Evolutionary conservation across 1,140 invertebrate genomes (phyloP), one percentile per base, ranked within the genome.

Genomic region (Scaptomyza hsui): DNA sequence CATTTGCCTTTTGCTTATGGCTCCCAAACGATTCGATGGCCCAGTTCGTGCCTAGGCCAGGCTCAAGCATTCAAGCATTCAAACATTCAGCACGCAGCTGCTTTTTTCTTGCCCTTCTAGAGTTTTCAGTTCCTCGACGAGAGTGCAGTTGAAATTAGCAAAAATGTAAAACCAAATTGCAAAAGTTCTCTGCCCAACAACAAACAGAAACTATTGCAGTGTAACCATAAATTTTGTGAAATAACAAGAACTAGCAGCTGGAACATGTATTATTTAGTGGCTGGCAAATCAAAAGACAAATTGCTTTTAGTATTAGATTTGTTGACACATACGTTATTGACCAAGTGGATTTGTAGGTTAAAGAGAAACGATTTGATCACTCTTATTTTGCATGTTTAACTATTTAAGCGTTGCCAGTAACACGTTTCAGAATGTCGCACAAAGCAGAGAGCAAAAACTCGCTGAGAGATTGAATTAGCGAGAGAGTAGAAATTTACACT

Each of bases 1-100:
- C 81, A 83, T 83, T 83, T 83, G 81, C 79, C 79, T 79, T 79
- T 71, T 65, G 72, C 52, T 83, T 70, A 59, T 70, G 75, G 26
- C 26, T 29, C 61, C 62, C 35, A 39, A 52, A 39, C 42, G 39
- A 44, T 45, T 29, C 44, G 37, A 21, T 57, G 53, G 45, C 68
- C 16, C 47, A 57, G 41, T 67, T 69, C 65, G 59, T 62, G 48
- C 39, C 56, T 42, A 61, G 32, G n/a, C 37, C 45, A 29, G 19
- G 16, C 32, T 42, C 63, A 29, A 35, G 41, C 56, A 26, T 24
- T 16, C 15, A 57, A 45, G n/a, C n/a, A n/a, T n/a, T n/a, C n/a
- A n/a, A 29, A 1, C 26, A 29, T 29, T 18, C 35, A 32, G 47
- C 51, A 65, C 41, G 57, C 64, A 41, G 55, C 42, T 53, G 29